Conservation (phyloP, 2,113 vertebrate species). For the Oryzias javanicus region DNA sequence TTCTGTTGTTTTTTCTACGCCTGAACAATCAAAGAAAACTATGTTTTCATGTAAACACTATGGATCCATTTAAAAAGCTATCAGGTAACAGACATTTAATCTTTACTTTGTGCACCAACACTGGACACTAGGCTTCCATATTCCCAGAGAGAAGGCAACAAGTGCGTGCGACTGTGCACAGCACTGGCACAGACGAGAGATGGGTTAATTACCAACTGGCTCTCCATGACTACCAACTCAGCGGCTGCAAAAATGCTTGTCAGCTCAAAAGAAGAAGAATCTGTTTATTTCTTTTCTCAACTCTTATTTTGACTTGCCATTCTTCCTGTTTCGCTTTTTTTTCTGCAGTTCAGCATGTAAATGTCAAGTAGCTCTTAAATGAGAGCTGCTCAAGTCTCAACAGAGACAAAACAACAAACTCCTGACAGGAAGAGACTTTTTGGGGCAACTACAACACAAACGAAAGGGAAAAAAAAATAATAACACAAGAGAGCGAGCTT, state of each 20-base stretch:
- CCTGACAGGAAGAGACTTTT: constrained; percentile 21
- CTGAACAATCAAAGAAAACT: constrained; percentile 29
- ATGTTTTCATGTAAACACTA: constrained; percentile 50
- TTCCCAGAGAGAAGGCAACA: constrained; percentile 37
- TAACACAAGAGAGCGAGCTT: constrained; percentile 6
- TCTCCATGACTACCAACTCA: constrained; percentile 68
- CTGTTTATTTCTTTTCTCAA: constrained; percentile 40
- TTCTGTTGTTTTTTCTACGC: constrained; percentile 6
- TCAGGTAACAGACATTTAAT: constrained; percentile 59
- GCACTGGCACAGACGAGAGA: constrained; percentile 31
- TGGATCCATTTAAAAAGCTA: constrained; percentile 52
- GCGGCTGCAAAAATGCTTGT: constrained; percentile 65
- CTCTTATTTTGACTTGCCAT: constrained; percentile 16
- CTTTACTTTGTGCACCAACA: constrained; percentile 54
- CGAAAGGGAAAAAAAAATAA: constrained; percentile 3
- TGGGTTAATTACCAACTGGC: constrained; percentile 58
- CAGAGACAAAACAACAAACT: constrained; percentile 19
- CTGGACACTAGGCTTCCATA: constrained; percentile 42
- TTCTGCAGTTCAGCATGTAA: constrained; percentile 17
- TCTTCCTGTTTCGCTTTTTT: constrained; percentile 5
- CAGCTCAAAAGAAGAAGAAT: constrained; percentile 51
- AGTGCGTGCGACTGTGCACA: constrained; percentile 49
- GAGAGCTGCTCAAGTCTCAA: constrained; percentile 14
- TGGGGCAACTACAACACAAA: constrained; percentile 13
- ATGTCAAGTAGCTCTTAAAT: constrained; percentile 14